Base-by-base conservation (phyloP, 2,888 invertebrate genomes). In the Melangyna quadrimaculata region DNA sequence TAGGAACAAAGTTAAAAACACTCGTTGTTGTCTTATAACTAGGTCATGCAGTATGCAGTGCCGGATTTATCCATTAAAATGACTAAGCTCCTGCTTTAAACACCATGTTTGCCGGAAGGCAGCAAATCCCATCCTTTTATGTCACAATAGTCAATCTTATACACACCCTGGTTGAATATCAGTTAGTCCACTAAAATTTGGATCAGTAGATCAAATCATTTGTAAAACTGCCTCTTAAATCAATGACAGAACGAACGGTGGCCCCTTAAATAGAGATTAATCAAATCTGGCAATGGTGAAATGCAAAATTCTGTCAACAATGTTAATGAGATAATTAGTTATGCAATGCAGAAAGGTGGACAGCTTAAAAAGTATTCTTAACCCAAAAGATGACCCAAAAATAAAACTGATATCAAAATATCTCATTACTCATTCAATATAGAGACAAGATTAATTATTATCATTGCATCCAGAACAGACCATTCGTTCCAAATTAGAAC, bases 31-130 rank as follows among this genome's bases (percentile, higher is more conserved):
- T 29, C 45, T 4, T 45, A 3, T 17, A 27, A 17, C 40, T 63
- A 43, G 63, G 43, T 29, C 63, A 63, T 14, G n/a, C n/a, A n/a
- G n/a, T n/a, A 14, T 19, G 29, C 59, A 59, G 59, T 14, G 59
- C 3, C 59, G 59, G 59, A 59, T 59, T 59, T 22, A 14, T 14
- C 0, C 14, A 22, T 22, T 3, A 35, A 10, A 37, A 6, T 3
- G 7, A 22, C 7, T 51, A 7, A 22, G 19, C 5, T 29, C 3
- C 17, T 10, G 10, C 29, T 17, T 29, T 9, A 32, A 12, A 9
- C 0, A 10, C 0, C 8, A 3, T 53, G 3, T 10, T 3, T 12
- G 1, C 19, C 0, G 1, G 22, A 7, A 48, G 22, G 12, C 6
- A 14, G 14, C 1, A 4, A 48, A 8, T 17, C 3, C 3, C 37